Base-by-base conservation (phyloP, 2,888 invertebrate species). In the Hanleya hanleyi region DNA sequence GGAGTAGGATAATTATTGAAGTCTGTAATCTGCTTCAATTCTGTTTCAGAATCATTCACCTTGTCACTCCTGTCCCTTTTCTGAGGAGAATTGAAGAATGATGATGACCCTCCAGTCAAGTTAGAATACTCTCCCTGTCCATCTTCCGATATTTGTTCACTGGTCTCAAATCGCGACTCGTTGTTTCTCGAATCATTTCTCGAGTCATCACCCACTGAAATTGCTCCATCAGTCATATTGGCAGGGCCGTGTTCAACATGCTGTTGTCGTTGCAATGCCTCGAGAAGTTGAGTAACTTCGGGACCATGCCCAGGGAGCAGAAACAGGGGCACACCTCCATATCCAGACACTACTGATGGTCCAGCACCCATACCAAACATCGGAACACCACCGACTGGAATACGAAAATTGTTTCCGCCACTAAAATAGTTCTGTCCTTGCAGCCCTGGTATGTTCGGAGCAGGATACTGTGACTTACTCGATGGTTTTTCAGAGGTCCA, bases 281-380 rank as follows among this genome's bases (percentile, higher is more conserved):
- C 83, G 7, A 84, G 71, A 29, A 83, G 73, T 47, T 81, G 73
- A 70, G 80, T 74, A 71, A 81, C 81, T 75, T 83, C 82, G 72
- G 80, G 81, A 49, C 62, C 69, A 50, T 83, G 78, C 37, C 82
- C 80, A n/a, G 85, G 82, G 72, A 81, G 73, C 12, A 82, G 77
- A 74, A 82, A 79, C 35, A 82, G 32, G 26, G 57, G 57, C 1
- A 57, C 57, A 15, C 57, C 57, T 2, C 57, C 26, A 1, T 29
- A 4, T 26, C 57, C 57, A 18, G 57, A 57, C 26, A 26, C 15
- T 15, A 57, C 29, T 22, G 57, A 32, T 29, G 32, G 26, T 2
- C 57, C 57, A 4, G 57, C 15, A 7, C 26, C 29, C 57, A 57
- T 57, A 22, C 57, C 57, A 57, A 57, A 57, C 57, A 57, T 22